Conservation (phyloP, 2,113 vertebrate species). For the Lichenostomus cassidix region DNA sequence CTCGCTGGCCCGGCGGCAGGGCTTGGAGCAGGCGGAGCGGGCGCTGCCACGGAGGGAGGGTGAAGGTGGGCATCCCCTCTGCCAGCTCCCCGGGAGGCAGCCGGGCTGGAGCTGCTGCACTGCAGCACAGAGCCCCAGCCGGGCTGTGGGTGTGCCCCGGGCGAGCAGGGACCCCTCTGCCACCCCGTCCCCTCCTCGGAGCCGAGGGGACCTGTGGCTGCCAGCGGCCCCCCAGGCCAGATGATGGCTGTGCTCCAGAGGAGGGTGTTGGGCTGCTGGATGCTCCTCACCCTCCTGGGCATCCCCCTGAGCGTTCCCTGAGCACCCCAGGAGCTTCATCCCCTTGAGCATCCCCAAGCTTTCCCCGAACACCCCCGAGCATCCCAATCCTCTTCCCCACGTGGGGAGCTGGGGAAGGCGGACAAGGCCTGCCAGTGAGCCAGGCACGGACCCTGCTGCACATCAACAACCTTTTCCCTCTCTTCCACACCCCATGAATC, state of each 20-base stretch:
- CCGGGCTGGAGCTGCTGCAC: constrained; percentile 19
- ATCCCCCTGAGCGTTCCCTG: not conserved
- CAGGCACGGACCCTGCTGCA: not conserved
- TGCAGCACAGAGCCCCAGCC: not conserved
- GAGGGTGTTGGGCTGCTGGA: not conserved
- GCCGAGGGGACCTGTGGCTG: not conserved
- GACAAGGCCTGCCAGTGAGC: not conserved
- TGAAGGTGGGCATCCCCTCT: not conserved
- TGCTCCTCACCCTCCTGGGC: not conserved
- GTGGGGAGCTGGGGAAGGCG: not conserved
- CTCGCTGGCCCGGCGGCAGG: not conserved
- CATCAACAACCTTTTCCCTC: not conserved
- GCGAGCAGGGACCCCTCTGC: not conserved
- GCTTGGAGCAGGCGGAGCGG: not conserved
- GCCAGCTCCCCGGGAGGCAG: not conserved
- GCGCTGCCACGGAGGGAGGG: not conserved
- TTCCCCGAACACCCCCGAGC: not conserved
- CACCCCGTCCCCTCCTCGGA: not conserved
- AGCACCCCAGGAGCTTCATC: not conserved
- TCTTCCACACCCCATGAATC: not conserved
- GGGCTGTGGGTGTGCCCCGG: not conserved
- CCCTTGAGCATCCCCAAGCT: not conserved
- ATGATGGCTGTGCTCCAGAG: not conserved
- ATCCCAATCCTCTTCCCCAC: not conserved
- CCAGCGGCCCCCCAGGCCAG: fast-evolving